These are phyloP conservation scores for Catharus ustulatus DNA, from an alignment of 2,797 vertebrate species.

Conservation along the genomic window DNA sequence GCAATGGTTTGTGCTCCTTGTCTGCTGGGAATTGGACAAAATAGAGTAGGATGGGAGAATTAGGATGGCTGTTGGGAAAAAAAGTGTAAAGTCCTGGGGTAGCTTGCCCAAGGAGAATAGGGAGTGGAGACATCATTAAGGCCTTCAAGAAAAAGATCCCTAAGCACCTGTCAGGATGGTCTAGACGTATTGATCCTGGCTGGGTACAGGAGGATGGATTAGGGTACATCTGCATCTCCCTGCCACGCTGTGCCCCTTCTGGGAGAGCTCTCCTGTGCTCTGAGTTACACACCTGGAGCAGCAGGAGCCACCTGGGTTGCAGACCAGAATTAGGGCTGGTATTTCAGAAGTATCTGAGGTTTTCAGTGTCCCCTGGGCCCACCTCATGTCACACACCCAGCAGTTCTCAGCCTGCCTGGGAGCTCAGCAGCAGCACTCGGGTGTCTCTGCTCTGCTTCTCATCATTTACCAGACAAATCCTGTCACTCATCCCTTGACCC, in stretches of 20 bases:
- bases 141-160: not conserved
- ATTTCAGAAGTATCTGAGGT: not conserved
- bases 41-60: not conserved
- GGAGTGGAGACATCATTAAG: not conserved
- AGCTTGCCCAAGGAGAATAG: not conserved
- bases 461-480: not conserved
- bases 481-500: not conserved
- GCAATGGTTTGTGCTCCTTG: not conserved
- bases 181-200: not conserved
- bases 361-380: not conserved
- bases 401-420: not conserved
- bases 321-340: not conserved
- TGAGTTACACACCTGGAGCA: not conserved
- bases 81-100: not conserved
- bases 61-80: not conserved
- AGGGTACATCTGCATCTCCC: not conserved
- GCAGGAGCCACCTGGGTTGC: not conserved
- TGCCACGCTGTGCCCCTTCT: not conserved
- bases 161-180: not conserved
- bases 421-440: not conserved
- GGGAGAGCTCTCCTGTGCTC: not conserved
- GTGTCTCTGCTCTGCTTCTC: not conserved
- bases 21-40: not conserved
- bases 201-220: not conserved
- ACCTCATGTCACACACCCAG: not conserved